A percentile compares a stretch with the other conserved stretches of the same genome.
Evolutionary conservation across 2,888 invertebrate species (phyloP).

Genomic region (Eilema griseolum): DNA sequence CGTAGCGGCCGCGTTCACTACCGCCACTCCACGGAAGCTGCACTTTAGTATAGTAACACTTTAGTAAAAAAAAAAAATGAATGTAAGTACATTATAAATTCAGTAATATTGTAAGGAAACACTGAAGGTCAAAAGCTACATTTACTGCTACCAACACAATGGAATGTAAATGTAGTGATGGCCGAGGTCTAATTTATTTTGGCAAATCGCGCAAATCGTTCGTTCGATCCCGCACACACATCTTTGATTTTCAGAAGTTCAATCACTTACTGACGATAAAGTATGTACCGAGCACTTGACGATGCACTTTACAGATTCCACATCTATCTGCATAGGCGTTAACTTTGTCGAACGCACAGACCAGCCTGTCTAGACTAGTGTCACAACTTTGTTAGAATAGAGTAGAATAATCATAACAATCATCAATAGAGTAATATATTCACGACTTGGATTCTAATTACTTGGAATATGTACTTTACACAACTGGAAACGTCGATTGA

Average conservation of each 20-base stretch:
- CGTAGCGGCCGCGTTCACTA: too few species aligned
- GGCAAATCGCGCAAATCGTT: background rate
- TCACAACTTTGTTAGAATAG: too few species aligned
- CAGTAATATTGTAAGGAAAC: background rate
- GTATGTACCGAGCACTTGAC: background rate
- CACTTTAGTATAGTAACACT: too few species aligned
- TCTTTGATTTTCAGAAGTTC: background rate
- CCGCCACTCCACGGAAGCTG: too few species aligned
- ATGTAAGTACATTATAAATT: background rate
- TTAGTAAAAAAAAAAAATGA: background rate
- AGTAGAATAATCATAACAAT: too few species aligned
- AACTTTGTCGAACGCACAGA: too few species aligned
- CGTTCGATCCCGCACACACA: background rate
- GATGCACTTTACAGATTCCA: background rate
- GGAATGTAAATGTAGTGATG: background rate
- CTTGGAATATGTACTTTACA: too few species aligned
- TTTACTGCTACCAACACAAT: background rate
- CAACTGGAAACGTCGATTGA: too few species aligned
- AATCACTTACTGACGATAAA: background rate
- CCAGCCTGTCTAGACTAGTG: too few species aligned
- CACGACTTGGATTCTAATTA: too few species aligned
- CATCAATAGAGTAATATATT: too few species aligned
- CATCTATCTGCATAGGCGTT: too few species aligned
- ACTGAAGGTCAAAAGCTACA: background rate
- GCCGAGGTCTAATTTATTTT: background rate